Conservation (phyloP, 2,797 vertebrate species). For the Hafferia zeledoni region DNA sequence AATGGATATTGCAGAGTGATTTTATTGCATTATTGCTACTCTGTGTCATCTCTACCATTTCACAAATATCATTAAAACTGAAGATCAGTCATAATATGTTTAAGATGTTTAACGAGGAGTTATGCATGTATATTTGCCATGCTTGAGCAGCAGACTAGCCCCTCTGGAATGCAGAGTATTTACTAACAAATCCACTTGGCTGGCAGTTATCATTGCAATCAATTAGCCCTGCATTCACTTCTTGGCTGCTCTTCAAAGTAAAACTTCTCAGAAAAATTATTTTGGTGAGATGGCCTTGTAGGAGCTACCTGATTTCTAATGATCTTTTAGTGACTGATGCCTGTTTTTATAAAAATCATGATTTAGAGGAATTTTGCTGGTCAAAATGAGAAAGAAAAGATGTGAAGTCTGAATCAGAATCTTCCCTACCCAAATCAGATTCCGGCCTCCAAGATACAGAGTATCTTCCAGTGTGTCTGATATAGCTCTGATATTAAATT, state of each 20-base stretch:
- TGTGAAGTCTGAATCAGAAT: neutral
- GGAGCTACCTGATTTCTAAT: neutral
- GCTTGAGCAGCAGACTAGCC: neutral
- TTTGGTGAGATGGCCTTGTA: neutral
- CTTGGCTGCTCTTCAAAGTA: neutral
- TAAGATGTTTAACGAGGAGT: neutral
- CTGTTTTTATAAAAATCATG: neutral
- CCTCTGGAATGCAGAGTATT: neutral
- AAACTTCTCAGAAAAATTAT: neutral
- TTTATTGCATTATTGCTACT: neutral
- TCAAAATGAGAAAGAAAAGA: neutral
- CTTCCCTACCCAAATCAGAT: neutral
- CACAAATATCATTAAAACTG: constrained; percentile 13
- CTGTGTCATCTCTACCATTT: neutral
- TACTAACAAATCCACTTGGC: neutral
- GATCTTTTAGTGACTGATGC: neutral
- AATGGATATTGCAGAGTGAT: neutral
- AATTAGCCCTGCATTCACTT: neutral
- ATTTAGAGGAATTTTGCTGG: neutral
- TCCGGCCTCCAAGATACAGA: neutral
- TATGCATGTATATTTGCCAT: neutral
- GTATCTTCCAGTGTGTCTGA: neutral
- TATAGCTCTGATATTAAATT: neutral
- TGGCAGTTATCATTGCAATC: neutral
- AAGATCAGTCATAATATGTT: neutral